Evolutionary conservation across 2,797 vertebrate genomes (phyloP).

Genomic region (Epinephelus awoara): DNA sequence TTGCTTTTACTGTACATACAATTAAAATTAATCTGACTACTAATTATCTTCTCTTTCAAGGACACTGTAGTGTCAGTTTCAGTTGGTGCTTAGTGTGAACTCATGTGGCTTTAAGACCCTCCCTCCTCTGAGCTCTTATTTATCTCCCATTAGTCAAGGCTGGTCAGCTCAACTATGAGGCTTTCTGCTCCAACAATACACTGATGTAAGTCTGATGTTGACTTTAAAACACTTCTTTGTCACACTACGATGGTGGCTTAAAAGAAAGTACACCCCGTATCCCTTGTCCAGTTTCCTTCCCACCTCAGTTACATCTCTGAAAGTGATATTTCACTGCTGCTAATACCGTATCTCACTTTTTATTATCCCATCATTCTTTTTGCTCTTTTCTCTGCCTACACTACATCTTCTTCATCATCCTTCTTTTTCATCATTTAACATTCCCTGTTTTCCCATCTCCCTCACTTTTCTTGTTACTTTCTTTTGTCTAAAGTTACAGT

Average conservation of each 20-base stretch:
- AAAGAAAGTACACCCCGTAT: neutral
- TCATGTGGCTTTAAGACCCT: constrained; percentile 34
- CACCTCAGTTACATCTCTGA: neutral
- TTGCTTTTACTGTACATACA: neutral
- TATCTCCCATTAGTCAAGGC: constrained; percentile 72
- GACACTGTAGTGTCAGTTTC: constrained; percentile 6
- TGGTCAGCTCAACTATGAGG: constrained; percentile 49
- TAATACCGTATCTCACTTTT: neutral
- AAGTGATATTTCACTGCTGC: constrained; percentile 2
- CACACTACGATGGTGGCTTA: constrained; percentile 21
- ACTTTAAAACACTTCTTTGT: constrained; percentile 55
- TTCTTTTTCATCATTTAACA: neutral
- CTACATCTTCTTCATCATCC: too few relatives aligned
- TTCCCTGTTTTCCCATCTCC: neutral
- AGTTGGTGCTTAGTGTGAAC: constrained; percentile 7
- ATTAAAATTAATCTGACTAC: neutral
- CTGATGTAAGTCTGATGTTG: constrained; percentile 54
- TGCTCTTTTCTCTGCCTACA: neutral
- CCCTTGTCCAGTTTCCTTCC: constrained; percentile 14
- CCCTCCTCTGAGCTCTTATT: constrained; percentile 54
- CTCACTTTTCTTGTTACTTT: neutral
- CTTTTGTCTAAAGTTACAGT: constrained; percentile 16
- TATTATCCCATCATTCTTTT: neutral
- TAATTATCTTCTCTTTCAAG: neutral
- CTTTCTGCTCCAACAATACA: constrained; percentile 62